Evolutionary conservation across 2,113 vertebrate species (phyloP), one percentile per base, ranked within the genome.

Genomic region (Scytalopus superciliaris): DNA sequence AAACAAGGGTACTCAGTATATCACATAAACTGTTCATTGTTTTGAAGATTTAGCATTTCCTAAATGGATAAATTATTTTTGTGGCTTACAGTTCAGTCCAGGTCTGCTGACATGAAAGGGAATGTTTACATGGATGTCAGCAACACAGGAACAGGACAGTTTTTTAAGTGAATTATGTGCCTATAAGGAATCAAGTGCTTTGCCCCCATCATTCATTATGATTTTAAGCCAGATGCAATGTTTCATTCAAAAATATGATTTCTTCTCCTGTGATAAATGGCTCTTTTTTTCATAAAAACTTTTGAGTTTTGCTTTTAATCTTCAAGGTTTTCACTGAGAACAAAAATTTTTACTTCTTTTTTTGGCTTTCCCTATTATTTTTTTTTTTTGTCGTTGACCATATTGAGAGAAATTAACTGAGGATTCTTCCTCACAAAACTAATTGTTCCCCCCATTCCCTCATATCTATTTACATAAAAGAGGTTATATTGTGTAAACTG

Each of bases 71-170:
- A 49, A 60, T 87, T 25, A 57, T 80, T 84, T 90, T 45, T 80
- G 59, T 70, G 83, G 64, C 70, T 95, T 85, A 63, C 47, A 42
- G 64, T 80, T 93, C 68, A 74, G 55, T 44, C 39, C 22, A 56
- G 72, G 42, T 77, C 68, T 86, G 42, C 75, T 63, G 80, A 88
- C 89, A 78, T 50, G 30, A 90, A 88, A 93, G 50, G 57, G 47
- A 77, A 45, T 57, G 31, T 77, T 94, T 95, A 80, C 55, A 70
- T 35, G 56, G 52, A 86, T 86, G 86, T 94, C 88, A 96, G 83
- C 68, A 87, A 44, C 67, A 69, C 31, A 90, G 78, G 40, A 91
- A 85, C 40, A 77, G 42, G 72, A 86, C 66, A 56, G 21, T 30
- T 83, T 90, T 85, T 78, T 80, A 66, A 69, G 40, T 30, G 21